Base-by-base conservation (phyloP, 30 jellyfish, hydroid and myxozoan species). In the Hydra vulgaris region DNA sequence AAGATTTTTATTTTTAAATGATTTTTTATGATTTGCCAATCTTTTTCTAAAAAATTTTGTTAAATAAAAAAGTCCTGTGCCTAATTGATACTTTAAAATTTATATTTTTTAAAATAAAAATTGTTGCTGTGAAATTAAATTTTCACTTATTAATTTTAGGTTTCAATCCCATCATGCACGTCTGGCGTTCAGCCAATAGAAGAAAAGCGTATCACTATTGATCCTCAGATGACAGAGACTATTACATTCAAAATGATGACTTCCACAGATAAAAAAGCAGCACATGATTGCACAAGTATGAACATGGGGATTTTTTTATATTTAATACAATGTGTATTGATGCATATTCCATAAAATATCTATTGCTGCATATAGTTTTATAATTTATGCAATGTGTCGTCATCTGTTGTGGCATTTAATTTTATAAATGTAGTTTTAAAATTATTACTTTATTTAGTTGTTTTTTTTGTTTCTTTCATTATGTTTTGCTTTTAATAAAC, bases 181-280 rank as follows among this genome's bases (percentile, higher is more conserved):
- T 78, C 22, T n/a, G 89, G 89, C 1, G 17, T 81, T 0, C 76
- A 71, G 23, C 7, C 7, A 0, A 53, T 81, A 22, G 66, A 72
- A 17, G 89, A 81, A 55, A 71, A 72, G 52, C 66, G 77, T 0
- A 24, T 75, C n/a, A 23, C 89, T 0, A 54, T 81, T 23, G 27
- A 81, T 26, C 86, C 89, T 70, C 89, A 81, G 55, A 20, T 71
- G 20, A 81, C 89, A 23, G 19, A 52, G 18, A 19, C 89, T 0
- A 21, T 81, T 70, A 66, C 61, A 21, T 81, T 81, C 76, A 18
- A 78, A 7, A 21, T 81, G 77, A 81, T 25, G 24, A 71, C 85
- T 4, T 17, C 54, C 21, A 8, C 27, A 54, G 89, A 86, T 8
- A n/a, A 53, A 21, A 8, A 24, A n/a, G n/a, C n/a, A n/a, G n/a